A percentile compares a stretch with the other conserved stretches of the same genome.
Conservation (phyloP, 2,888 invertebrate species). For the Clistopyga incitator region DNA sequence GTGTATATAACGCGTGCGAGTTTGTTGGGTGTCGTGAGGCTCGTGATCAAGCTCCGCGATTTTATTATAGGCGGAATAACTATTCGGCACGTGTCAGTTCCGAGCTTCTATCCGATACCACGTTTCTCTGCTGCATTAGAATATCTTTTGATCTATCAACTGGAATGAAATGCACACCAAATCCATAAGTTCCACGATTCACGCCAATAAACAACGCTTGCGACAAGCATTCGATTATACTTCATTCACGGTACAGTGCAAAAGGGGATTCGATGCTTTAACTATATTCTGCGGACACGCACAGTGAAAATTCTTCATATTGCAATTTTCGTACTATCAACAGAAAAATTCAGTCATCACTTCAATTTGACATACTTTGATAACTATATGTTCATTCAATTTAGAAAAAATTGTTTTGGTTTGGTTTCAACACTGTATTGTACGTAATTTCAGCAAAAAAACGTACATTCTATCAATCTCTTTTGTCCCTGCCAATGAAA, state of each 20-base stretch:
- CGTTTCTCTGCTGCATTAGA: background rate
- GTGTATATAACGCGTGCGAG: background rate
- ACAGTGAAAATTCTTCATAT: too few relatives aligned
- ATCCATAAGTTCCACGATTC: background rate
- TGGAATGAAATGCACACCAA: background rate
- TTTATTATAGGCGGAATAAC: slow-evolving; percentile 9
- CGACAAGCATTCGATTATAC: background rate
- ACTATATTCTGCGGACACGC: too few relatives aligned
- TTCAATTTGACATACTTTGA: too few relatives aligned
- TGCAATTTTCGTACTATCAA: too few relatives aligned
- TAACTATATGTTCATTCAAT: too few relatives aligned
- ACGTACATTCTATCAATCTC: too few relatives aligned
- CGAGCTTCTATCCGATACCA: background rate
- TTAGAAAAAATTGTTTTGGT: too few relatives aligned
- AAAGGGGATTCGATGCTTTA: too few relatives aligned
- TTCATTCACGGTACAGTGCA: background rate
- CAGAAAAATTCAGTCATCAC: too few relatives aligned
- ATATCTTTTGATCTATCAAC: slow-evolving; percentile 11
- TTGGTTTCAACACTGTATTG: too few relatives aligned
- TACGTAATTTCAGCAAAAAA: too few relatives aligned
- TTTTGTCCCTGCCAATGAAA: too few relatives aligned
- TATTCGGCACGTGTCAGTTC: slow-evolving; percentile 27
- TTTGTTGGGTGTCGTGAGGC: slow-evolving; percentile 9
- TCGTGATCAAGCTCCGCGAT: slow-evolving; percentile 5
- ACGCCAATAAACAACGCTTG: background rate